phyloP scores from a whole-genome alignment of 2,113 vertebrate species.

The Etheostoma cragini region DNA sequence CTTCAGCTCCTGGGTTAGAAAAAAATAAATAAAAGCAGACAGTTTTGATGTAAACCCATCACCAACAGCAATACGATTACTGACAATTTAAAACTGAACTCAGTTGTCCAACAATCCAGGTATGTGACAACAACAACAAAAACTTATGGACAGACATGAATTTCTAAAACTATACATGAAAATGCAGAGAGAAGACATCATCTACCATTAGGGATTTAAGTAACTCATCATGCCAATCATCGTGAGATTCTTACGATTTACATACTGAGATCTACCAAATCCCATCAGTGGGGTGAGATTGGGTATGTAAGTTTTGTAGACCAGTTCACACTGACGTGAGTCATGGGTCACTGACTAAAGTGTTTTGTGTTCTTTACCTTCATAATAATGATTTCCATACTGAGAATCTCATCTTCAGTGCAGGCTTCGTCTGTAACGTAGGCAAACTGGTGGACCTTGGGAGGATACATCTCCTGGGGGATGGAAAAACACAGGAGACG shows the following conservation, averaged over 20 bases:
- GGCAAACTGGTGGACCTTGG: slow-evolving; percentile 95
- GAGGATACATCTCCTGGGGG: slow-evolving; percentile 95
- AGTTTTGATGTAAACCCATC: not conserved
- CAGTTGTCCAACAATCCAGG: not conserved
- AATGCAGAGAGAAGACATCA: not conserved
- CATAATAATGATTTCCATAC: slow-evolving; percentile 96
- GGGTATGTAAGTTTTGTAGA: not conserved
- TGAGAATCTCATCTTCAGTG: slow-evolving; percentile 94
- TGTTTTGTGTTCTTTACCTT: slow-evolving; percentile 83
- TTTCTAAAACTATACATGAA: not conserved
- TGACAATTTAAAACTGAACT: not conserved
- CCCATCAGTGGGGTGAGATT: not conserved
- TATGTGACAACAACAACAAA: not conserved
- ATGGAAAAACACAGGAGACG: not conserved
- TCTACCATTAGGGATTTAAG: not conserved
- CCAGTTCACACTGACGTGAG: not conserved
- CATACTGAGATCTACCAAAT: not conserved
- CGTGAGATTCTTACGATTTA: not conserved
- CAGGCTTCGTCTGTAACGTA: slow-evolving; percentile 98
- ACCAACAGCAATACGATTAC: not conserved
- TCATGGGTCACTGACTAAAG: not conserved
- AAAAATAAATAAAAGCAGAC: not conserved
- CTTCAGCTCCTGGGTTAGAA: slow-evolving; percentile 88
- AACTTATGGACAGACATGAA: not conserved
- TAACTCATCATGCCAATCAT: not conserved